Base-by-base conservation (phyloP, 2,888 invertebrate genomes). In the Corbicula japonica region DNA sequence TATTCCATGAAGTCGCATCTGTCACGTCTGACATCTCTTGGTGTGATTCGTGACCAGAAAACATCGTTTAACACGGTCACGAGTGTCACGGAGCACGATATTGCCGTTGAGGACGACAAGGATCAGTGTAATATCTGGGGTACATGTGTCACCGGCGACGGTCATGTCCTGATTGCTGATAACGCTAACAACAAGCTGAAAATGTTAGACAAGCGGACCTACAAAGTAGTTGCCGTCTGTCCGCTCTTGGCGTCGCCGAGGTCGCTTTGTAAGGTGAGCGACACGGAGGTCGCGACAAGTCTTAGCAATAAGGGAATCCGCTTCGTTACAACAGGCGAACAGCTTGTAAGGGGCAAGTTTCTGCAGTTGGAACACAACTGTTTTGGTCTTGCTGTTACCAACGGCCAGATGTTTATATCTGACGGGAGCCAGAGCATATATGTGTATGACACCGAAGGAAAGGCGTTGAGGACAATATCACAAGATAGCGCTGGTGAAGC, bases 321-420 rank as follows among this genome's bases (percentile, higher is more conserved):
- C 23, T 75, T 75, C 26, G 52, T 44, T n/a, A 26, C 34, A 6
- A 30, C 48, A 6, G 44, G 32, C 12, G 34, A 41, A 32, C 44
- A 32, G 15, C 58, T 75, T 38, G n/a, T 54, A 28, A n/a, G 54
- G 1, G 54, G 44, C 15, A 48, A 38, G 32, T 44, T 54, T 10
- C 34, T 75, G 1, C 41, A 75, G 23, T 35, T 75, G 61, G 66
- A 75, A 4, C 75, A 75, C 35, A 66, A 75, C 35, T 75, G 75
- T 23, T 68, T 66, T 23, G 75, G 75, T 12, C 61, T 75, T 0
- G 68, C 68, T 5, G 34, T 66, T n/a, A 61, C 61, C 18, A 52
- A 75, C 50, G 68, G 68, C 8, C 34, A 68, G 1, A 58, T 75
- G 60, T 75, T 52, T 41, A 62, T 75, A 60, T 68, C 75, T n/a